Evolutionary conservation across 2,113 vertebrate genomes (phyloP), one percentile per base, ranked within the genome.

Genomic region (Calypte anna): DNA sequence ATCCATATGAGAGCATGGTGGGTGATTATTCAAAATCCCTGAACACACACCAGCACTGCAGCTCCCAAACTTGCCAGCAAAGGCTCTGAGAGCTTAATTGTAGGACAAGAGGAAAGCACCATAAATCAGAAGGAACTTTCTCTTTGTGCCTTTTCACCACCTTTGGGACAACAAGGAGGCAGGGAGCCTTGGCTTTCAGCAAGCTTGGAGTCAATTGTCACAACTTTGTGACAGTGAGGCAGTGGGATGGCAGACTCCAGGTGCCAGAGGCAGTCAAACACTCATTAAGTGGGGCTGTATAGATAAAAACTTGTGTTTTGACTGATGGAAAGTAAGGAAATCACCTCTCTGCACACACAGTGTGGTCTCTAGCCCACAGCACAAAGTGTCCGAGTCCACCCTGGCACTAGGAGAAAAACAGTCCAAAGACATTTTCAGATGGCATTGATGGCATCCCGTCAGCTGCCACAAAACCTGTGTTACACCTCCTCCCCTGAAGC

Each of bases 81-180:
- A 62, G 63, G 50, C 90, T 86, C 30, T 77, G 69, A 61, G 46
- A 90, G 72, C 55, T 88, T 76, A 69, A 88, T 24, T 83, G 43
- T 33, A 88, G 30, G 66, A 88, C 64, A 91, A 74, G 83, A 73
- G 86, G 83, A 85, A 93, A 91, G 73, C 21, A 27, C 14, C 73
- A 86, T 92, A 96, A 96, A 93, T 94, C 83, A 93, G 61, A 25
- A 82, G 36, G 50, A 80, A 86, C 68, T 94, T 95, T 74, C 73
- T 82, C 69, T 67, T 44, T 89, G 58, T 54, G 72, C 66, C 51
- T 86, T 95, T 89, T 92, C 72, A 77, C 7, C 89, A 30, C 80
- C 73, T 70, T 81, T 63, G 76, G 40, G 40, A 40, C 40, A 40
- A 40, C 77, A 0, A 1, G 75, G 63, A 96, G 50, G 59, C 40